Conservation (phyloP, 2,888 invertebrate species). For the Stenodera caucasica region DNA sequence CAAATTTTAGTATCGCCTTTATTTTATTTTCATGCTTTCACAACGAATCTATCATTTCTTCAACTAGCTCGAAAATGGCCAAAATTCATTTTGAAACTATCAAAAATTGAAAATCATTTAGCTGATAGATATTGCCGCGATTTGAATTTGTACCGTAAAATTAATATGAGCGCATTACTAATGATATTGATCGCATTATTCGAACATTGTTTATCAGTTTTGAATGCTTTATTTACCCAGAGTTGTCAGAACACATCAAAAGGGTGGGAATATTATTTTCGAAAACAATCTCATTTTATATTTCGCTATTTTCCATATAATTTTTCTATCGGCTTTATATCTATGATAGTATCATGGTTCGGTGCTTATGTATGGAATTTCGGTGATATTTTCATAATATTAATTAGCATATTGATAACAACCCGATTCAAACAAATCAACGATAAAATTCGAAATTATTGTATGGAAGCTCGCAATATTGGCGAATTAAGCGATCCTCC, state of each 20-base stretch:
- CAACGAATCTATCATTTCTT: conserved; percentile 23
- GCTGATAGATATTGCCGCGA: conserved; percentile 21
- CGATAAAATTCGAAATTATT: conserved; percentile 8
- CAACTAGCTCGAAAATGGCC: conserved; percentile 31
- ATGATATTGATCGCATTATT: conserved; percentile 27
- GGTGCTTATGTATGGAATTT: conserved; percentile 66
- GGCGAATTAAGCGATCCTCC: background rate
- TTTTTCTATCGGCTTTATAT: conserved; percentile 15
- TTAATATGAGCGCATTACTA: conserved; percentile 16
- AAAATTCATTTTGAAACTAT: conserved; percentile 22
- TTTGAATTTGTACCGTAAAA: conserved; percentile 20
- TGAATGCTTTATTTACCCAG: conserved; percentile 21
- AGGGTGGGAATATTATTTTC: conserved; percentile 28
- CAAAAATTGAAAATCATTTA: conserved; percentile 23
- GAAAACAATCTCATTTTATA: conserved; percentile 31
- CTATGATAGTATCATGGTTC: conserved; percentile 27
- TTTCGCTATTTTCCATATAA: conserved; percentile 28
- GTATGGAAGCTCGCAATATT: background rate
- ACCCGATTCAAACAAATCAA: conserved; percentile 62
- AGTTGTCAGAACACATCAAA: conserved; percentile 26
- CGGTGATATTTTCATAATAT: conserved; percentile 69
- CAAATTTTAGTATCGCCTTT: conserved; percentile 36
- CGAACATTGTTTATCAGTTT: conserved; percentile 31
- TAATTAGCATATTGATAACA: conserved; percentile 67
- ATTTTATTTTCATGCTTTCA: conserved; percentile 31